These are phyloP conservation scores for Coturnix japonica DNA, from an alignment of 2,113 vertebrate genomes.

Conservation along the genomic window DNA sequence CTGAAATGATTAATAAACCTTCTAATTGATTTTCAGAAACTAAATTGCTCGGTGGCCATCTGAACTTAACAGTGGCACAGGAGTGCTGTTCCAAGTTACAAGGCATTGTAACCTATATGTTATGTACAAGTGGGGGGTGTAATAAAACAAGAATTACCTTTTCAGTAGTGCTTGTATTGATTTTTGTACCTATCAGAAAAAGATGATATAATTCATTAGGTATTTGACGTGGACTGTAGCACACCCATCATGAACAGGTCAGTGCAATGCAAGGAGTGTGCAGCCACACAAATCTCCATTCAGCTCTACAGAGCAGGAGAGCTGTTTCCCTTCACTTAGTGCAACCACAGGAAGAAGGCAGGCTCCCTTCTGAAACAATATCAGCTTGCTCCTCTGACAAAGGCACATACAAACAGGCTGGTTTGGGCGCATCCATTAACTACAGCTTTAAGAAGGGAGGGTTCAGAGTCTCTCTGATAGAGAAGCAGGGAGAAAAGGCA, in stretches of 20 bases:
- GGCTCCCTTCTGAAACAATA: not conserved
- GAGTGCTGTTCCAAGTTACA: not conserved
- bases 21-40: not conserved
- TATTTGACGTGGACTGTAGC: not conserved
- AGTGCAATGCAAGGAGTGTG: not conserved
- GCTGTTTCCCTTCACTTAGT: not conserved
- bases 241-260: not conserved
- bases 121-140: not conserved
- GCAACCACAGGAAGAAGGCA: not conserved
- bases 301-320: not conserved
- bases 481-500: not conserved
- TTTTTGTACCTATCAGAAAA: not conserved
- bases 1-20: slow-evolving; percentile 23
- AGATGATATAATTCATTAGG: not conserved
- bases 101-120: not conserved
- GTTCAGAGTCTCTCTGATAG: not conserved
- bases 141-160: not conserved
- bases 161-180: not conserved
- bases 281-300: accelerated
- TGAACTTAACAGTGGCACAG: not conserved
- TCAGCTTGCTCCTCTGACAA: not conserved
- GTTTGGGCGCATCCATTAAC: not conserved
- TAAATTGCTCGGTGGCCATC: not conserved
- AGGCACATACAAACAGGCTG: not conserved
- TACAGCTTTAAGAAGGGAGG: not conserved